Conservation (phyloP, 1,140 invertebrate species). For the Pemphigus obesinymphae region DNA sequence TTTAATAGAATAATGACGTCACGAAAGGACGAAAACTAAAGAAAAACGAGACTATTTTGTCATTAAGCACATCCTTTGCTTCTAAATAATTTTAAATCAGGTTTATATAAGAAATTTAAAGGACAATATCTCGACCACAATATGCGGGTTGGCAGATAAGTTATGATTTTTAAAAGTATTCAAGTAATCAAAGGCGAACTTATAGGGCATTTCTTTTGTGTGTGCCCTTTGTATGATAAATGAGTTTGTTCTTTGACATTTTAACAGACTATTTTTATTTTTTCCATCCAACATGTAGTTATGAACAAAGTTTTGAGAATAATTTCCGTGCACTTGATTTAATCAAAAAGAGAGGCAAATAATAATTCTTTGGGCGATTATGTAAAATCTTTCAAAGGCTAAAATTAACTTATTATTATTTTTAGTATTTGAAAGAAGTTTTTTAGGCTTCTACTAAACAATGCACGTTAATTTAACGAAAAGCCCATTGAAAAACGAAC, state of each 20-base stretch:
- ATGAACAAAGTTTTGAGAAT: slow-evolving; percentile 20
- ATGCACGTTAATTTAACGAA: slow-evolving; percentile 23
- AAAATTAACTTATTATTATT: slow-evolving; percentile 38
- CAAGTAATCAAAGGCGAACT: slow-evolving; percentile 25
- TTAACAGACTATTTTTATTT: slow-evolving; percentile 3
- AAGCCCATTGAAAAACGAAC: too few relatives aligned
- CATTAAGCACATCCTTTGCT: neutral
- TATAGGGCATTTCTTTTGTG: slow-evolving; percentile 23
- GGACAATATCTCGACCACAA: slow-evolving; percentile 1
- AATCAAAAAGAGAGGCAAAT: slow-evolving; percentile 30
- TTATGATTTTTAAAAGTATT: slow-evolving; percentile 25
- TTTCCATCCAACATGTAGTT: neutral
- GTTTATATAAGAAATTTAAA: neutral
- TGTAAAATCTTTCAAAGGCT: slow-evolving; percentile 23
- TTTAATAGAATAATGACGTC: neutral
- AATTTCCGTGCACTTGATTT: slow-evolving; percentile 17
- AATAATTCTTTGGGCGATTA: slow-evolving; percentile 13
- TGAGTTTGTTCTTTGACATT: slow-evolving; percentile 10
- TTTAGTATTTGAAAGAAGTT: slow-evolving; percentile 3
- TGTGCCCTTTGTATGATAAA: neutral
- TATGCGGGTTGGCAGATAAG: neutral
- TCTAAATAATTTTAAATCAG: neutral
- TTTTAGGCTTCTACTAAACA: neutral
- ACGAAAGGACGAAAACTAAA: neutral
- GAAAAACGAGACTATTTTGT: neutral